Conservation (phyloP, 1,140 invertebrate species). For the Leptinotarsa texana region DNA sequence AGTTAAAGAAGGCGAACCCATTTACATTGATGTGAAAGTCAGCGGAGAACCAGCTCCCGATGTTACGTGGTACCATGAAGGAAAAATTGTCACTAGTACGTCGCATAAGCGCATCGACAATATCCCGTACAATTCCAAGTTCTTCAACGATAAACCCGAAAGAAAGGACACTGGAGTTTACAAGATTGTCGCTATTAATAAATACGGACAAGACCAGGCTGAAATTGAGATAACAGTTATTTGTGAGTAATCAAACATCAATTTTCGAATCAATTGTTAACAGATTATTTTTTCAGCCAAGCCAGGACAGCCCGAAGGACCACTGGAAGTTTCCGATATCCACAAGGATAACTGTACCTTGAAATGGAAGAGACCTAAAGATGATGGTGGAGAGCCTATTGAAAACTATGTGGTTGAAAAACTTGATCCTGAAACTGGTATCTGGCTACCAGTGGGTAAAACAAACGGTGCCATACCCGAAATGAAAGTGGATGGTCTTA, state of each 20-base stretch:
- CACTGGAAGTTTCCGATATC: conserved; percentile 92
- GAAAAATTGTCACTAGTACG: conserved; percentile 63
- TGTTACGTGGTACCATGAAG: conserved; percentile 72
- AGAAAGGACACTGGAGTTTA: conserved; percentile 85
- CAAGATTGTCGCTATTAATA: conserved; percentile 82
- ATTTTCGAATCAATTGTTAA: neutral
- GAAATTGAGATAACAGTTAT: conserved; percentile 89
- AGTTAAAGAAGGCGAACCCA: conserved; percentile 81
- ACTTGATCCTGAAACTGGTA: conserved; percentile 86
- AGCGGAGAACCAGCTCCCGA: conserved; percentile 83
- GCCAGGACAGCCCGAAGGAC: conserved; percentile 91
- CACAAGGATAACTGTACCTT: conserved; percentile 93
- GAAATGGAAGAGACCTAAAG: conserved; percentile 97
- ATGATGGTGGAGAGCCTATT: conserved; percentile 95
- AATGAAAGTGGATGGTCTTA: conserved; percentile 84
- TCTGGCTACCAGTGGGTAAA: conserved; percentile 88
- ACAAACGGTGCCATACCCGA: conserved; percentile 76
- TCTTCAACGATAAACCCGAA: conserved; percentile 79
- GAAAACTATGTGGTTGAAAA: conserved; percentile 96
- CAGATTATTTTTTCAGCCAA: conserved; percentile 66
- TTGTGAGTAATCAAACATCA: conserved; percentile 65
- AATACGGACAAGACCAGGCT: conserved; percentile 86
- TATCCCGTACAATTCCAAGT: conserved; percentile 85
- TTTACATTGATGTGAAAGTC: conserved; percentile 82
- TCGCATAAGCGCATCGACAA: conserved; percentile 73